Percentiles rank a stretch among this genome's conserved stretches.
phyloP scores from a whole-genome alignment of 2,113 vertebrate genomes.

The Dermatemys mawii region DNA sequence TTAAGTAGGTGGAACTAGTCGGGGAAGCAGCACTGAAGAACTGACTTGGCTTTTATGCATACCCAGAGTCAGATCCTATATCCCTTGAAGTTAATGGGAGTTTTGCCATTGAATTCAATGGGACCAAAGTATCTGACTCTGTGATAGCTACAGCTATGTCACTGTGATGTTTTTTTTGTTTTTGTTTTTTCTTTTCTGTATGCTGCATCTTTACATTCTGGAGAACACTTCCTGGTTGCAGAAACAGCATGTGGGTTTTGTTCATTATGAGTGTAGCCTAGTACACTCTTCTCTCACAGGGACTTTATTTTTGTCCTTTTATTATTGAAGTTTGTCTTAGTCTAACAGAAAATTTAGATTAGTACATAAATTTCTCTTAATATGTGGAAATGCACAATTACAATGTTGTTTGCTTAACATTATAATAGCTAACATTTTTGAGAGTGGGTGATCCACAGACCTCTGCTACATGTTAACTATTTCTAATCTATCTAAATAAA shows the following conservation, averaged over 20 bases:
- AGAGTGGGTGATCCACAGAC: not conserved
- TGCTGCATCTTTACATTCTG: not conserved
- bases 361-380: not conserved
- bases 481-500: not conserved
- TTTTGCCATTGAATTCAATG: not conserved
- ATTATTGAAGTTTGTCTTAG: not conserved
- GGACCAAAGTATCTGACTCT: not conserved
- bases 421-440: not conserved
- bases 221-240: not conserved
- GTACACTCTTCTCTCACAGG: not conserved
- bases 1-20: not conserved
- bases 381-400: not conserved
- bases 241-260: not conserved
- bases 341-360: not conserved
- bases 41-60: not conserved
- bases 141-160: rapidly evolving
- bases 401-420: not conserved
- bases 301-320: not conserved
- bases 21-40: not conserved
- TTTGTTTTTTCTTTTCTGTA: not conserved
- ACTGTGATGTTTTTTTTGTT: rapidly evolving
- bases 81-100: not conserved
- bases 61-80: rapidly evolving
- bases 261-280: not conserved
- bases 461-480: not conserved